Conservation (phyloP, 1,140 invertebrate genomes). For the Apis dorsata region DNA sequence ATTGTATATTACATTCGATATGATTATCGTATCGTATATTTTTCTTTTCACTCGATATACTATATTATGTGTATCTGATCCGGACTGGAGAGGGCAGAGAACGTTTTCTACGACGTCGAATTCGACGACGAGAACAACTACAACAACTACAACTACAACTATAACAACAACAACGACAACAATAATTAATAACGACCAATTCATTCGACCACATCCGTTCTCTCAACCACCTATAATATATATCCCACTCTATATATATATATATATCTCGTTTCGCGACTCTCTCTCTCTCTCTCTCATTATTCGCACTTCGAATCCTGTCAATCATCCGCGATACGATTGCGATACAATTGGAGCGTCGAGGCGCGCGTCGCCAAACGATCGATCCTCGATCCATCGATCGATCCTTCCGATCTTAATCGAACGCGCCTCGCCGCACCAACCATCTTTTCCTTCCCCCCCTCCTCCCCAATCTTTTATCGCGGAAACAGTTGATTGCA, state of each 20-base stretch:
- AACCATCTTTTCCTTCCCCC: neutral
- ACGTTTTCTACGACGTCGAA: constrained; percentile 58
- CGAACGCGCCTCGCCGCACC: neutral
- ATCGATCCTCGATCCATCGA: no score
- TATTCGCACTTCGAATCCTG: constrained; percentile 1
- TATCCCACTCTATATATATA: neutral
- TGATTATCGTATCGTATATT: neutral
- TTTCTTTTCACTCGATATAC: neutral
- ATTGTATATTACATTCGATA: neutral
- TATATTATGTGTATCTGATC: constrained; percentile 51
- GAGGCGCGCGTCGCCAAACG: neutral
- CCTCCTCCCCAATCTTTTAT: neutral
- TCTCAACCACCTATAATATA: neutral
- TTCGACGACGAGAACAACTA: no score
- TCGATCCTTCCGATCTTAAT: no score
- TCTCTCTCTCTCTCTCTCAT: constrained; percentile 25
- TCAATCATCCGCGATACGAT: constrained; percentile 16
- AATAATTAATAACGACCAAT: constrained; percentile 28
- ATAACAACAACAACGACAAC: no score
- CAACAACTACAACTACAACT: no score
- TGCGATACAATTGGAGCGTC: constrained; percentile 16
- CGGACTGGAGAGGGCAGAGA: constrained; percentile 75
- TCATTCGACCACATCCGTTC: constrained; percentile 56
- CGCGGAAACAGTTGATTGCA: constrained; percentile 51
- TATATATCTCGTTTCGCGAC: no score